Conservation (phyloP, 2,888 invertebrate genomes). For the Hyles lineata region DNA sequence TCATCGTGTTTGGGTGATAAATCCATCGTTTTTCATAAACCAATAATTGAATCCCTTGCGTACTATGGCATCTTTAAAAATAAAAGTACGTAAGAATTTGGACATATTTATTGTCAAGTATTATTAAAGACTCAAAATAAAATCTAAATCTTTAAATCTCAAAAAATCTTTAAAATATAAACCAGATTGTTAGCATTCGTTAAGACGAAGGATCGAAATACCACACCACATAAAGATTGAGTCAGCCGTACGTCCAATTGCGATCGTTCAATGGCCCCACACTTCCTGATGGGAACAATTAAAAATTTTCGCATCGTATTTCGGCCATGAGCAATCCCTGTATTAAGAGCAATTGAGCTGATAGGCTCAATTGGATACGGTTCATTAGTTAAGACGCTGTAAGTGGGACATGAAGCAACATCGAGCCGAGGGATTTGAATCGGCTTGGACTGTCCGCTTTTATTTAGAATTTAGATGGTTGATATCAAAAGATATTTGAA, state of each 20-base stretch:
- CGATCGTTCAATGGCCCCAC: constrained; percentile 52
- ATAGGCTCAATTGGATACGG: constrained; percentile 79
- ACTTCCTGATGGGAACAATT: constrained; percentile 60
- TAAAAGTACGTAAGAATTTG: too few relatives aligned
- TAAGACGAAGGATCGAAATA: too few relatives aligned
- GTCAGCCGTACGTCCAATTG: constrained; percentile 50
- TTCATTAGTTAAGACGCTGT: constrained; percentile 77
- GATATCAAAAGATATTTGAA: not conserved
- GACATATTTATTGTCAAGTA: too few relatives aligned
- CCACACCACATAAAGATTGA: not conserved
- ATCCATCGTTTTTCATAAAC: too few relatives aligned
- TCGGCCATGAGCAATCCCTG: constrained; percentile 70
- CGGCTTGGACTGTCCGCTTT: constrained; percentile 1
- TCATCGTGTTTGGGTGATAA: too few relatives aligned
- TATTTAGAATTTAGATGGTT: constrained; percentile 4
- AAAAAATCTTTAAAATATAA: too few relatives aligned
- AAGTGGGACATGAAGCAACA: constrained; percentile 66
- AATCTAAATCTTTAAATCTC: too few relatives aligned
- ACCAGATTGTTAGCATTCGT: too few relatives aligned
- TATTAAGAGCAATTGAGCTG: constrained; percentile 80
- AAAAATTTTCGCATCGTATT: constrained; percentile 73
- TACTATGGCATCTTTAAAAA: too few relatives aligned
- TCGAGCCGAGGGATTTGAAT: constrained; percentile 37
- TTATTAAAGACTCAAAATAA: too few relatives aligned
- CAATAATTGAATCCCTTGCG: too few relatives aligned